A percentile compares a stretch with the other conserved stretches of the same genome.
Evolutionary conservation across 1,140 invertebrate species (phyloP).

Genomic region (Oryzaephilus surinamensis): DNA sequence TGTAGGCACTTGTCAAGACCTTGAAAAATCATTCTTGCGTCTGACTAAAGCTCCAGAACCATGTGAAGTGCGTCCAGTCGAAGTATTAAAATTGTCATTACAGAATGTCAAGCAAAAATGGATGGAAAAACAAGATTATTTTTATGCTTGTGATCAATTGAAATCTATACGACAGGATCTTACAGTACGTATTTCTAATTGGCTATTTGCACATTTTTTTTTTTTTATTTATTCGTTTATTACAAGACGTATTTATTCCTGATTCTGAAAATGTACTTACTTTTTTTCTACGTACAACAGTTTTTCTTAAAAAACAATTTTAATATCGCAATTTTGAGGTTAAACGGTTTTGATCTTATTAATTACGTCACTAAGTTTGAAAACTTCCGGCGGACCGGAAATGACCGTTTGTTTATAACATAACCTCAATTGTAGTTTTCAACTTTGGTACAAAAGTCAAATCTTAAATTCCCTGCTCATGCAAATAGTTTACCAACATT

Average conservation of each 20-base stretch:
- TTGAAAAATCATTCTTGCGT: conserved; percentile 91
- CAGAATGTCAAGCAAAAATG: conserved; percentile 84
- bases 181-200: conserved; percentile 69
- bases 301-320: no score
- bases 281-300: no score
- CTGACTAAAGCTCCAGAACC: conserved; percentile 92
- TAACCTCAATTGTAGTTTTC: no score
- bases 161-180: conserved; percentile 98
- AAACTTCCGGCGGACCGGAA: no score
- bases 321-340: no score
- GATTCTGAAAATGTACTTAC: no score
- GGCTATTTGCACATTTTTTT: not conserved
- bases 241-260: no score
- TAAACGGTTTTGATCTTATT: not conserved
- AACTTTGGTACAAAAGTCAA: no score
- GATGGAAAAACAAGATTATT: conserved; percentile 83
- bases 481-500: not conserved
- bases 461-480: no score
- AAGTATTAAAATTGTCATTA: conserved; percentile 74
- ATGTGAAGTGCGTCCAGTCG: conserved; percentile 78
- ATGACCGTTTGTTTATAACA: no score
- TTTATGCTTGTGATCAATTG: conserved; percentile 94
- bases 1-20: conserved; percentile 81
- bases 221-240: not conserved
- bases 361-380: no score